phyloP scores from a whole-genome alignment of 2,113 vertebrate genomes.

The Laticauda colubrina region DNA sequence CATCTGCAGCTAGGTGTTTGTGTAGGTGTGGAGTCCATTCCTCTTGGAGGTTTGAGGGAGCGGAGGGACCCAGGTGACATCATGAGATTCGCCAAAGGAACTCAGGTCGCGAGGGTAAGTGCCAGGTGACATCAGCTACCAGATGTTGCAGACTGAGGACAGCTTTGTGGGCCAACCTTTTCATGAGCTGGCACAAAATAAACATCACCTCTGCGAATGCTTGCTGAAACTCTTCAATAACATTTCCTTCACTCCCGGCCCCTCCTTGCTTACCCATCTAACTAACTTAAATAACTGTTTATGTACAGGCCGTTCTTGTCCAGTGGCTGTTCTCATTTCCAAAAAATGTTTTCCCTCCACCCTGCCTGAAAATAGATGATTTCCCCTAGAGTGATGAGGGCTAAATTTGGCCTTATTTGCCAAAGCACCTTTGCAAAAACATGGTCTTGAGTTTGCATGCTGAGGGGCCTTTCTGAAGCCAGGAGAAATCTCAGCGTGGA shows the following conservation, averaged over 20 bases:
- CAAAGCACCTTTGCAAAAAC: slow-evolving; percentile 24
- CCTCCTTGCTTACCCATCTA: neutral
- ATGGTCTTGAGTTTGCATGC: neutral
- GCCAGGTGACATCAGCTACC: slow-evolving; percentile 42
- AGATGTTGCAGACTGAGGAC: slow-evolving; percentile 45
- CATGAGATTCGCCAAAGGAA: slow-evolving; percentile 34
- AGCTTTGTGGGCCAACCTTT: slow-evolving; percentile 12
- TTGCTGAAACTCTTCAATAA: slow-evolving; percentile 16
- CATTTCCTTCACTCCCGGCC: neutral
- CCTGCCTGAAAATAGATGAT: slow-evolving; percentile 1
- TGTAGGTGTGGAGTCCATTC: neutral
- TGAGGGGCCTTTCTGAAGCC: neutral
- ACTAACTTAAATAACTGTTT: slow-evolving; percentile 18
- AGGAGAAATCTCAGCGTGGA: neutral
- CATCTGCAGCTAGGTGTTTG: accelerated
- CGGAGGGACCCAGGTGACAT: slow-evolving; percentile 17
- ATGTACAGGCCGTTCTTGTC: neutral
- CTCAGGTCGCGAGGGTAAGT: slow-evolving; percentile 38
- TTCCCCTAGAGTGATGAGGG: slow-evolving; percentile 7
- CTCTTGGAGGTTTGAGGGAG: slow-evolving; percentile 15
- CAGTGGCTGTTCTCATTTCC: neutral
- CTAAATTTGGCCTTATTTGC: slow-evolving; percentile 12
- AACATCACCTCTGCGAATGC: slow-evolving; percentile 18
- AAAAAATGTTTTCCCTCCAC: neutral
- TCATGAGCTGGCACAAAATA: slow-evolving; percentile 12